Base-by-base conservation (phyloP, 1,140 invertebrate species). In the Hermetia illucens region DNA sequence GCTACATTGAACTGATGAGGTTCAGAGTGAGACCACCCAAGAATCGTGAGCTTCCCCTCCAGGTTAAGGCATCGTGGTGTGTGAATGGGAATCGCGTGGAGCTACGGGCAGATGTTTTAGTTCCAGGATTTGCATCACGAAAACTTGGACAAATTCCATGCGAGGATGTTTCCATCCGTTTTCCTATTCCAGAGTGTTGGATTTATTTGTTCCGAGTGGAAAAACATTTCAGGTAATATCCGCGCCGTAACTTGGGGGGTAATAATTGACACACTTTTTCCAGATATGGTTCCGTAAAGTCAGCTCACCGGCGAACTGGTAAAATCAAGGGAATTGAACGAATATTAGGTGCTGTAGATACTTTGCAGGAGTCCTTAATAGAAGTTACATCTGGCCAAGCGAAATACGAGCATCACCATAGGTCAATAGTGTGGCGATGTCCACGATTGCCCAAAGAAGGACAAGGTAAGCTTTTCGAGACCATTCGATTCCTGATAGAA, bases 171-270 rank as follows among this genome's bases (percentile, higher is more conserved):
- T 82, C 87, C 53, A 83, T 99, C 25, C 72, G 90, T 38, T 95
- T 98, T 61, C 93, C 94, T 4, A 91, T 99, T 45, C 96, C 96
- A 18, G 95, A 99, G 65, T 88, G 85, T 52, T 99, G 96, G 96
- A 92, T 98, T 49, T 99, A 99, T 63, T 69, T 97, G 50, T 98
- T 99, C 65, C 73, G 96, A 42, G 91, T 96, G 15, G 95, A 99
- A 61, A 95, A 97, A 54, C 87, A 96, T 61, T 98, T 97, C 67
- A 74, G 93, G 52, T 97, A 34, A 20, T 34, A 33, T 17, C 31
- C 9, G 13, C 12, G 8, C 16, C 16, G 6, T 8, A 17, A 17
- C 34, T 22, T 29, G 24, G 17, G 4, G 2, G 27, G 3, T 17
- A 6, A 4, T 27, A n/a, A 36, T 19, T 27, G n/a, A 38, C 34